A percentile compares a stretch with the other conserved stretches of the same genome.
Conservation (phyloP, 37 sponge, comb jelly and placozoan species). For the Tethya wilhelma region DNA sequence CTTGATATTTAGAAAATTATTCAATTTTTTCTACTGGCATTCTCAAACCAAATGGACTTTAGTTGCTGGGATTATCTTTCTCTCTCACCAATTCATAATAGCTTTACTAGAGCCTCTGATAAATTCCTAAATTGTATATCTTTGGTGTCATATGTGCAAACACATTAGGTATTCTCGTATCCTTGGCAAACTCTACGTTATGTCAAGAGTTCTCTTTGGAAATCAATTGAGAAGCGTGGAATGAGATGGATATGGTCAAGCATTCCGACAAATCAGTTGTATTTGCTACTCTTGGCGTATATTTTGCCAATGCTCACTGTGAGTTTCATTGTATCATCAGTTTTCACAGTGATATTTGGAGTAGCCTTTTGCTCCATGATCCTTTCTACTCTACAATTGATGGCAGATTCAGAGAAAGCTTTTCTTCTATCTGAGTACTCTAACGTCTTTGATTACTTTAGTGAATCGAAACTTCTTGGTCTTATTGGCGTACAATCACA, state of each 20-base stretch:
- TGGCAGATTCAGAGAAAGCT: slow-evolving; percentile 9
- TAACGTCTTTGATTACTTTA: slow-evolving; percentile 45
- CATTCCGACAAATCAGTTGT: slow-evolving; percentile 58
- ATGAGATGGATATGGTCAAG: slow-evolving; percentile 57
- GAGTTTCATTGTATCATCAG: slow-evolving; percentile 25
- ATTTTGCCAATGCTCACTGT: slow-evolving; percentile 46
- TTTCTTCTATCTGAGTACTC: slow-evolving; percentile 9
- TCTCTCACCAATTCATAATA: no score
- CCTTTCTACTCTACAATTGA: slow-evolving; percentile 44
- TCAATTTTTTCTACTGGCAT: no score
- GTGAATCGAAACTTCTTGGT: slow-evolving; percentile 4
- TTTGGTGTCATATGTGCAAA: no score
- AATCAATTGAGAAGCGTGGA: slow-evolving; percentile 46
- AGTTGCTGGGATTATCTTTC: no score
- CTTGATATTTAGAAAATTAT: no score
- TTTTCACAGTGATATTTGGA: slow-evolving; percentile 25
- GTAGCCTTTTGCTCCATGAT: slow-evolving; percentile 38
- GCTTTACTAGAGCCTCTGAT: no score
- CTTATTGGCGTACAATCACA: not conserved
- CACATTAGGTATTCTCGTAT: slow-evolving; percentile 25
- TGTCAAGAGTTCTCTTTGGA: slow-evolving; percentile 1
- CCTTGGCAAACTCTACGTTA: slow-evolving; percentile 26
- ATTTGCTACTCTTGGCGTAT: slow-evolving; percentile 41
- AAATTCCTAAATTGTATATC: no score
- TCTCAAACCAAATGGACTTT: no score